Base-by-base conservation (phyloP, 2,888 invertebrate species). In the Scaeva pyrastri region DNA sequence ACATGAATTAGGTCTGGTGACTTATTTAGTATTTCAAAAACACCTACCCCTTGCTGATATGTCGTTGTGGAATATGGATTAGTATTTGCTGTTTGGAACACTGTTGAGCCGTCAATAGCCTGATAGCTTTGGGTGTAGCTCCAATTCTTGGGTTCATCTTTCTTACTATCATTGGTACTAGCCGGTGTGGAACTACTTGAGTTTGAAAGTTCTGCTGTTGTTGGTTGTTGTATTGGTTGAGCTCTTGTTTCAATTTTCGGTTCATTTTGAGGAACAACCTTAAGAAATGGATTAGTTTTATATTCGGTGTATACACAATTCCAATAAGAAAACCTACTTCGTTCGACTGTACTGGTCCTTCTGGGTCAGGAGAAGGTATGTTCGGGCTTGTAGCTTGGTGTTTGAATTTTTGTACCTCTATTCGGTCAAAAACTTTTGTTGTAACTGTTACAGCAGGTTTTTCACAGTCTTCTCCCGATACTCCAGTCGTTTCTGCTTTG, bases 361-460 rank as follows among this genome's bases (percentile, higher is more conserved):
- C 88, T 72, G 89, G 83, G 39, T 88, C 89, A 23, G 88, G 87
- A 62, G 87, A 81, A 55, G 93, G 93, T 89, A 93, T 92, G 82
- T 93, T 93, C 76, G 93, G 93, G 90, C 93, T 93, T 81, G 93
- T 93, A 74, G 93, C 92, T 89, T 93, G 93, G 87, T 92, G 91
- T 88, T 92, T 93, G 72, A 91, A 91, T 88, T 91, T 92, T 79
- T 92, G 93, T 85, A 92, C 91, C 88, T 92, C 92, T 73, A 92
- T 92, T 85, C 90, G 90, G 81, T 91, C 91, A 56, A 90, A 91
- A 86, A 90, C 90, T n/a, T 82, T 78, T 48, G 45, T 64, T 62
- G 60, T 62, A 21, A 52, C 84, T 19, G 77, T 41, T 50, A 72
- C 45, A 66, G 56, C 41, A n/a, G 75, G 14, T 70, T 89, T 89